Conservation (phyloP, 2,113 vertebrate species). For the Pluvianellus socialis region DNA sequence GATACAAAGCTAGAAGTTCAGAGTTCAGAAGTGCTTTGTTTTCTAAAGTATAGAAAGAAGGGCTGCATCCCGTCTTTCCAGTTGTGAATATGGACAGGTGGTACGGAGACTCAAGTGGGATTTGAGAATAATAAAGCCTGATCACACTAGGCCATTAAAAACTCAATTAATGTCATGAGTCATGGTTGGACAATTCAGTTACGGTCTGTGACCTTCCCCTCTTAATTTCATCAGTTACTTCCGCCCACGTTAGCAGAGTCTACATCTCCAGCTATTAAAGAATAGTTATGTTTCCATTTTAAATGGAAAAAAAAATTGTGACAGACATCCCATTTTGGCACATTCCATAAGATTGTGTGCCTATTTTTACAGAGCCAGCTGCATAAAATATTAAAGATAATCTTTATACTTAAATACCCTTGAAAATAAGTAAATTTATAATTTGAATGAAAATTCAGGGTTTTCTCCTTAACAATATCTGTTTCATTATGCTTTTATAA, state of each 20-base stretch:
- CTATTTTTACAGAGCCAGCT: neutral
- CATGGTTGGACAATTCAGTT: constrained; percentile 58
- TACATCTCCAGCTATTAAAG: neutral
- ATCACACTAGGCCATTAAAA: constrained; percentile 48
- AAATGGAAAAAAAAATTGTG: neutral
- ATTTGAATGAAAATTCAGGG: neutral
- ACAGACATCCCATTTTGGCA: neutral
- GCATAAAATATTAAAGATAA: neutral
- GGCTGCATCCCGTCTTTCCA: neutral
- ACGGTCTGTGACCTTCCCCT: constrained; percentile 37
- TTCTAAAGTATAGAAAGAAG: neutral
- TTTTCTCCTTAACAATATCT: neutral
- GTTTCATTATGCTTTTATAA: neutral
- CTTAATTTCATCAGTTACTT: constrained; percentile 45
- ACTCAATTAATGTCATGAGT: constrained; percentile 50
- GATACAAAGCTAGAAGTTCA: neutral
- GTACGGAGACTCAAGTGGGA: neutral
- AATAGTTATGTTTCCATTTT: neutral
- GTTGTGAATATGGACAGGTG: neutral
- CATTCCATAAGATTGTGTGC: neutral
- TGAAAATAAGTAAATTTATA: neutral
- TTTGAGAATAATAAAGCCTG: constrained; percentile 22
- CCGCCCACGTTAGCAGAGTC: neutral
- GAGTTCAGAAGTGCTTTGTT: neutral
- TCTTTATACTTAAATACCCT: neutral